A percentile compares a stretch with the other conserved stretches of the same genome.
These are phyloP conservation scores for Ascaphus truei DNA, from an alignment of 2,113 vertebrate species.

Conservation along the genomic window DNA sequence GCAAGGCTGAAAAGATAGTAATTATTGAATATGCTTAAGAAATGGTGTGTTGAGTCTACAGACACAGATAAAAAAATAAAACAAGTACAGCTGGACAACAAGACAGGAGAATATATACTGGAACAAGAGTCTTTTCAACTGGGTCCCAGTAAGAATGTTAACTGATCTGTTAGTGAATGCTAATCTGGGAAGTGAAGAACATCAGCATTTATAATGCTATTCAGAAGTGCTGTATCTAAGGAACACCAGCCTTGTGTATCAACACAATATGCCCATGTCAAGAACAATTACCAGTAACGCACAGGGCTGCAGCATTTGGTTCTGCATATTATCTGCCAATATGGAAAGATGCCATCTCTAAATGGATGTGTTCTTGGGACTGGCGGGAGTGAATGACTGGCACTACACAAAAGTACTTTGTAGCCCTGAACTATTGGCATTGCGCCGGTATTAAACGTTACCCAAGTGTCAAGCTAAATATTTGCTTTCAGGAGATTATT, in stretches of 20 bases:
- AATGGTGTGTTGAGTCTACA: neutral
- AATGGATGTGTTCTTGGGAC: accelerated
- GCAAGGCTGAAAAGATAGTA: neutral
- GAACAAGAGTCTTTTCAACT: neutral
- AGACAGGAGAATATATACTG: neutral
- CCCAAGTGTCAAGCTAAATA: too few relatives aligned
- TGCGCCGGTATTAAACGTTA: too few relatives aligned
- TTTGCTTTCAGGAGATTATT: too few relatives aligned
- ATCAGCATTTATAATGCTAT: too few relatives aligned
- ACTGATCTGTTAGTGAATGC: neutral
- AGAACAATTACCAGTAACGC: neutral
- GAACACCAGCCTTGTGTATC: neutral
- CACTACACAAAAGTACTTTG: neutral
- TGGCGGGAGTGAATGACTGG: neutral
- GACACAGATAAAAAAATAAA: neutral
- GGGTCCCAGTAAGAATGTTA: neutral
- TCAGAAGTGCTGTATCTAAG: neutral
- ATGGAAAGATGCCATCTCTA: neutral
- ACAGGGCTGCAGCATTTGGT: too few relatives aligned
- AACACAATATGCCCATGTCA: neutral
- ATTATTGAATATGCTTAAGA: neutral
- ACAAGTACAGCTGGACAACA: neutral
- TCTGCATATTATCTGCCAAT: too few relatives aligned
- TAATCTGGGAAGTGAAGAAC: too few relatives aligned
- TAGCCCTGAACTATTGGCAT: neutral